Evolutionary conservation across 1,140 invertebrate genomes (phyloP).

Genomic region (Drosophila littoralis): DNA sequence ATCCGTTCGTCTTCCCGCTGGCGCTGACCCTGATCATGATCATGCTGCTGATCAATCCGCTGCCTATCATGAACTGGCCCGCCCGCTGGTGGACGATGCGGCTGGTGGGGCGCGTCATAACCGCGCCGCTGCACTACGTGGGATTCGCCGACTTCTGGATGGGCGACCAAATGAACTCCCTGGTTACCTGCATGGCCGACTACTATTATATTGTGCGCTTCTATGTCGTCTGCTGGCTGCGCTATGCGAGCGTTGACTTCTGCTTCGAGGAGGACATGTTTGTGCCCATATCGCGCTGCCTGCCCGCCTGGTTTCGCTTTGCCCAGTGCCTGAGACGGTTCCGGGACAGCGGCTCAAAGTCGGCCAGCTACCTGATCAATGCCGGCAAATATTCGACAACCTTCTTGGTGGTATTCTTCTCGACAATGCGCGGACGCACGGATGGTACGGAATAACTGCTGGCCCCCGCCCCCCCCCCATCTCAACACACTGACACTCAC

Average conservation of each 20-base stretch:
- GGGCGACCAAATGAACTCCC: slow-evolving; percentile 94
- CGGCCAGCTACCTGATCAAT: slow-evolving; percentile 91
- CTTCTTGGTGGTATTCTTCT: slow-evolving; percentile 90
- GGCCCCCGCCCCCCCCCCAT: not conserved
- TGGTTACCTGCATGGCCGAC: slow-evolving; percentile 91
- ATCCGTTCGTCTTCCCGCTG: slow-evolving; percentile 87
- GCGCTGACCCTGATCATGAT: slow-evolving; percentile 86
- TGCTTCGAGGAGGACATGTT: slow-evolving; percentile 59
- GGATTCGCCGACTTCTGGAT: slow-evolving; percentile 97
- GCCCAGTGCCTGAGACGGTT: slow-evolving; percentile 94
- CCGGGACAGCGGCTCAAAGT: slow-evolving; percentile 85
- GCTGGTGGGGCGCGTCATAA: slow-evolving; percentile 87
- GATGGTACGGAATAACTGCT: slow-evolving; percentile 42
- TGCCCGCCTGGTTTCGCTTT: slow-evolving; percentile 95
- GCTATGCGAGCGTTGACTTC: slow-evolving; percentile 79
- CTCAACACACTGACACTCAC: slow-evolving; percentile 12
- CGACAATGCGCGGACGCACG: slow-evolving; percentile 49
- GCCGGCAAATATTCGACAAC: slow-evolving; percentile 94
- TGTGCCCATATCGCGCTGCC: slow-evolving; percentile 88
- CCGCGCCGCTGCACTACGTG: slow-evolving; percentile 93
- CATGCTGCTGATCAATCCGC: slow-evolving; percentile 88
- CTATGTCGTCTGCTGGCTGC: slow-evolving; percentile 86
- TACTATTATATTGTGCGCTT: slow-evolving; percentile 91
- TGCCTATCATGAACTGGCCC: slow-evolving; percentile 87
- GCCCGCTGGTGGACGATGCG: slow-evolving; percentile 85